These are phyloP conservation scores for Sebastes wilsoni DNA, from an alignment of 2,797 vertebrate species.

Conservation along the genomic window DNA sequence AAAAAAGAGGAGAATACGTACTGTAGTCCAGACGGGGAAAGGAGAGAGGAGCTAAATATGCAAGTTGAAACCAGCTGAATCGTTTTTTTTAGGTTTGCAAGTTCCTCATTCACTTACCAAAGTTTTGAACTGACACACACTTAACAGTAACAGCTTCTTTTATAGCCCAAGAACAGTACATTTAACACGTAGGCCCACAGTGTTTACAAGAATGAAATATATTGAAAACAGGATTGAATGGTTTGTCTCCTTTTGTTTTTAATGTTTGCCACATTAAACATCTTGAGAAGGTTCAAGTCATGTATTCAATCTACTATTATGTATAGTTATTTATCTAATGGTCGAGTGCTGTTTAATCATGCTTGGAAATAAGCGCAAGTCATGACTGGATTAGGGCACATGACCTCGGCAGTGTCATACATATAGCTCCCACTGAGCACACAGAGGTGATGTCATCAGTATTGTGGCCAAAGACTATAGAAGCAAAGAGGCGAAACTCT, in stretches of 20 bases:
- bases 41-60: neutral
- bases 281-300: neutral
- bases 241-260: neutral
- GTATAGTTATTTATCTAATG: neutral
- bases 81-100: neutral
- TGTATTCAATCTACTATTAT: neutral
- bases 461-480: no score
- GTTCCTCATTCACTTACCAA: neutral
- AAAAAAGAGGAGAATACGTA: neutral
- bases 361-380: neutral
- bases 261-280: neutral
- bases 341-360: neutral
- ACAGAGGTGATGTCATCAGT: neutral
- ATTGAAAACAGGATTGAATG: neutral
- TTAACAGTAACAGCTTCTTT: neutral
- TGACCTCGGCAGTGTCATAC: neutral
- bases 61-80: neutral
- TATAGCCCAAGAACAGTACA: neutral
- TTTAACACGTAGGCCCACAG: neutral
- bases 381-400: neutral
- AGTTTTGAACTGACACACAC: neutral
- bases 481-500: no score
- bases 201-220: neutral
- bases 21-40: neutral
- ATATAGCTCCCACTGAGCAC: neutral